phyloP scores from a whole-genome alignment of 2,113 vertebrate species.

The Polypterus senegalus region DNA sequence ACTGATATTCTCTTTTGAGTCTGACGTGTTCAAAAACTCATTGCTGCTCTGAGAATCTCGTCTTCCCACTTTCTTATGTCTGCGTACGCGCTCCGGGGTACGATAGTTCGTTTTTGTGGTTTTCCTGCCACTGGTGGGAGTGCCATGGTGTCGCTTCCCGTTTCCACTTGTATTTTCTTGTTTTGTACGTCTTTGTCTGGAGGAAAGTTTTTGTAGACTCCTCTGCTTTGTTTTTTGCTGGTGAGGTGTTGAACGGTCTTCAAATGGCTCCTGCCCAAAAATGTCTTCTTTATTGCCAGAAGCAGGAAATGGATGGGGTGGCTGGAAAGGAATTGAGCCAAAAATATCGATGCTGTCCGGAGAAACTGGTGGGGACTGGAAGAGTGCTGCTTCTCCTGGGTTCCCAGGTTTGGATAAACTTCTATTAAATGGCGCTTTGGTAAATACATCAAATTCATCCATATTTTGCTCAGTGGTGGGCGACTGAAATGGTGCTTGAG shows the following conservation, averaged over 20 bases:
- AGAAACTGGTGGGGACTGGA: constrained; percentile 45
- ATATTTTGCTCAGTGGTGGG: constrained; percentile 33
- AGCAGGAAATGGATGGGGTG: constrained; percentile 26
- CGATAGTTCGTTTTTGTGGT: constrained; percentile 66
- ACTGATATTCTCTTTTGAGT: constrained; percentile 93
- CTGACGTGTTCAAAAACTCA: constrained; percentile 78
- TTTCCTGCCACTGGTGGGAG: constrained; percentile 67
- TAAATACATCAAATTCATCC: constrained; percentile 88
- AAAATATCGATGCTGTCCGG: constrained; percentile 65
- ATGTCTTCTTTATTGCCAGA: constrained; percentile 60
- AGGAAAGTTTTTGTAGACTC: constrained; percentile 77
- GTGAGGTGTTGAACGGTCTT: constrained; percentile 62
- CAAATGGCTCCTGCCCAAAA: constrained; percentile 58
- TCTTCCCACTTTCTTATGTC: constrained; percentile 73
- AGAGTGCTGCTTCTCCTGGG: constrained; percentile 20
- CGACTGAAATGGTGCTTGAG: constrained; percentile 36
- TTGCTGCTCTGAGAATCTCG: constrained; percentile 94
- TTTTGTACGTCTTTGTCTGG: constrained; percentile 76
- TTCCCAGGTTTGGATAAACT: constrained; percentile 53
- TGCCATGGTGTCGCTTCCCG: constrained; percentile 81
- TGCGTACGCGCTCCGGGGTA: constrained; percentile 72
- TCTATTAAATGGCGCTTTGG: constrained; percentile 80
- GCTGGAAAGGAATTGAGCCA: constrained; percentile 80
- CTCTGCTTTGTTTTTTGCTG: constrained; percentile 78
- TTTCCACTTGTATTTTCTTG: constrained; percentile 63